Percentiles rank a stretch among this genome's conserved stretches.
Conservation (phyloP, 2,113 vertebrate species). For the Raphicerus campestris region DNA sequence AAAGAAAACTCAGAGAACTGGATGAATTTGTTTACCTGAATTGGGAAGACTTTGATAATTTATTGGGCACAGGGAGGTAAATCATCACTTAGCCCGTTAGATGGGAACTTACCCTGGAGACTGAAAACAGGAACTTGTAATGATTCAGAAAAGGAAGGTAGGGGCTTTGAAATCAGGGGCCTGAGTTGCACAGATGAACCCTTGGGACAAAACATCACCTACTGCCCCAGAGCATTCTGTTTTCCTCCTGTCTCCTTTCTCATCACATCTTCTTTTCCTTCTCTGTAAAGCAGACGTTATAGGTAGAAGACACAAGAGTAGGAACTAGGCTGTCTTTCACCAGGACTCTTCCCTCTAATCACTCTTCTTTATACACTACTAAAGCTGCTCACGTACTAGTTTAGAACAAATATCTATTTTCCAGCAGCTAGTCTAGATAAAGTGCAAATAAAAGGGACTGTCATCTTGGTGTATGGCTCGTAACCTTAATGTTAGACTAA, state of each 20-base stretch:
- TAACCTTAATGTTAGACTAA: neutral
- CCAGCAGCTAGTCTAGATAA: neutral
- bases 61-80: neutral
- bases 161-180: neutral
- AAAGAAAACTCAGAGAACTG: constrained; percentile 22
- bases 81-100: neutral
- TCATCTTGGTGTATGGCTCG: neutral
- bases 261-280: neutral
- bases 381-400: neutral
- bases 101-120: neutral
- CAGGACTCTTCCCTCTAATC: neutral
- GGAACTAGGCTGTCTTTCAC: neutral
- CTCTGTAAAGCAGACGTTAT: neutral
- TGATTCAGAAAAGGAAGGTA: neutral
- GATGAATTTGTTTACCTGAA: neutral
- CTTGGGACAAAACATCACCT: neutral
- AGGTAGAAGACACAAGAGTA: neutral
- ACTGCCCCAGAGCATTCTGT: neutral
- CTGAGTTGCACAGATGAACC: neutral
- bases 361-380: neutral
- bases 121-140: neutral
- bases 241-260: neutral
- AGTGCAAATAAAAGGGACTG: neutral
- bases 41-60: constrained; percentile 5
- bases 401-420: neutral